Conservation (phyloP, 2,113 vertebrate species). For the Tragulus kanchil region DNA sequence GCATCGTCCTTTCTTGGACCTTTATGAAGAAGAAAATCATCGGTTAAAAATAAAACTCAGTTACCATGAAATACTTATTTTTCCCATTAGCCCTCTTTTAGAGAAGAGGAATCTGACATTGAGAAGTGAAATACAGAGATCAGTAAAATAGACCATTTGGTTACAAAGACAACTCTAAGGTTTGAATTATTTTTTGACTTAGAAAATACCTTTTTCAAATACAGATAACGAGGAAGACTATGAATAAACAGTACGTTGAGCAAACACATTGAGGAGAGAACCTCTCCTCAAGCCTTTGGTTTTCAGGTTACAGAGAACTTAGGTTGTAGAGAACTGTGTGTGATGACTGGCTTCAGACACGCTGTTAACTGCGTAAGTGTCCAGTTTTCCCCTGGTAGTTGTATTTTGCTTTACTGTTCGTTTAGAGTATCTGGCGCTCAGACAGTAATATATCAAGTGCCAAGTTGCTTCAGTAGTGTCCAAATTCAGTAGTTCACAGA, state of each 20-base stretch:
- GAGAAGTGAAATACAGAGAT: not conserved
- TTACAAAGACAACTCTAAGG: constrained; percentile 8
- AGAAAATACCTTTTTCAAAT: constrained; percentile 21
- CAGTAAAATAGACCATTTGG: not conserved
- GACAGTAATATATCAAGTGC: not conserved
- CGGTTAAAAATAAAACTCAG: constrained; percentile 27
- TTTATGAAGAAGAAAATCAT: constrained; percentile 50
- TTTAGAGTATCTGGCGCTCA: not conserved
- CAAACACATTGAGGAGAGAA: not conserved
- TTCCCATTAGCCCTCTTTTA: constrained; percentile 45
- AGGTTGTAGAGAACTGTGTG: not conserved
- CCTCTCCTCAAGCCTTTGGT: not conserved
- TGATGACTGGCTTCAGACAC: not conserved
- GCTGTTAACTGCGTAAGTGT: not conserved
- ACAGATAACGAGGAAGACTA: constrained; percentile 5
- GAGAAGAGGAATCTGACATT: not conserved
- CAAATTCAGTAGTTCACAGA: not conserved
- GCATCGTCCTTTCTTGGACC: not conserved
- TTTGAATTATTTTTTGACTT: constrained; percentile 36
- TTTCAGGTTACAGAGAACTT: not conserved
- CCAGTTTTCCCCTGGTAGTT: not conserved
- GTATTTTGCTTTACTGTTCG: not conserved
- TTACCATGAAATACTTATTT: not conserved
- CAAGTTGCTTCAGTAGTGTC: not conserved
- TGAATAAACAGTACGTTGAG: not conserved